Evolutionary conservation across 2,797 vertebrate species (phyloP).

Genomic region (Characodon lateralis): DNA sequence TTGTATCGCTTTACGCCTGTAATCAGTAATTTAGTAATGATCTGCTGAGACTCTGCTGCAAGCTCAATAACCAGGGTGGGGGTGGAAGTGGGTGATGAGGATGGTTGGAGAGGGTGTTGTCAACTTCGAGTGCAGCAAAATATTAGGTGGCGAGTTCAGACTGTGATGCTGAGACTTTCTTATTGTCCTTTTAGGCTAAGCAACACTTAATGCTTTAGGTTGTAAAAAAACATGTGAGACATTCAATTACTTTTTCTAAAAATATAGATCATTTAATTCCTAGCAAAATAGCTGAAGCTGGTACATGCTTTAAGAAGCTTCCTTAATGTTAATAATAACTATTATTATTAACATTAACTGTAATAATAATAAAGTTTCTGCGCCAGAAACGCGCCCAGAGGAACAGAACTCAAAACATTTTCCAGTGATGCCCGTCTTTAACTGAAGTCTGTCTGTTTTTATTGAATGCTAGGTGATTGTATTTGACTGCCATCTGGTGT

Average conservation of each 20-base stretch:
- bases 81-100: constrained; percentile 32
- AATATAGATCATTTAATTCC: constrained; percentile 15
- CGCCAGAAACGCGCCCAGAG: constrained; percentile 21
- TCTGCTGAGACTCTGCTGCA: constrained; percentile 53
- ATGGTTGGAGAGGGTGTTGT: constrained; percentile 16
- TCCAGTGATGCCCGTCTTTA: neutral
- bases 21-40: constrained; percentile 74
- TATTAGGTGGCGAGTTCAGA: constrained; percentile 10
- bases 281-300: constrained; percentile 29
- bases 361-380: constrained; percentile 58
- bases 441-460: neutral
- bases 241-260: constrained; percentile 11
- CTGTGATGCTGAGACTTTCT: neutral
- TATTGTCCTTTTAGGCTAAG: neutral
- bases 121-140: constrained; percentile 13
- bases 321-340: neutral
- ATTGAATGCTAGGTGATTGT: constrained; percentile 21
- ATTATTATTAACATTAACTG: constrained; percentile 17
- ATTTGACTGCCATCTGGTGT: constrained; percentile 72
- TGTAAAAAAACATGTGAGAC: neutral
- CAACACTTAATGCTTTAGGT: neutral
- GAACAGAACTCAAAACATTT: neutral
- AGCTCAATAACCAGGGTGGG: constrained; percentile 54
- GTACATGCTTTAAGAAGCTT: constrained; percentile 31
- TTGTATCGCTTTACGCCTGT: constrained; percentile 67